Evolutionary conservation across 2,888 invertebrate genomes (phyloP), one percentile per base, ranked within the genome.

Genomic region (Chaitophorus viminalis): DNA sequence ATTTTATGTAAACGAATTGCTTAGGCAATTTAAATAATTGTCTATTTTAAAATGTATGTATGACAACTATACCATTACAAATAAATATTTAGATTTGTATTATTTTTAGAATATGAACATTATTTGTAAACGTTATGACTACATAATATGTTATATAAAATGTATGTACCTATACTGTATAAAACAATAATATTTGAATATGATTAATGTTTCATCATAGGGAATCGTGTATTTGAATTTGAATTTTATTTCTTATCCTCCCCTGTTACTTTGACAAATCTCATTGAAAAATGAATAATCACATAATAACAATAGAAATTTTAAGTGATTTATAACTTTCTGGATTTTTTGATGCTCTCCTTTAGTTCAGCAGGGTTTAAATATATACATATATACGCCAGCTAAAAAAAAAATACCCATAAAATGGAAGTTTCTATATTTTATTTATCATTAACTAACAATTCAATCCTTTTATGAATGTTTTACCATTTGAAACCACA

Each of bases 261-360:
- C 17, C 14, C 3, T 68, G 6, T n/a, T 11, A 9, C 11, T 68
- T n/a, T 9, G 17, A 70, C 29, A 0, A n/a, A 4, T 8, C 29
- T 11, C 3, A 11, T 68, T 11, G 1, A 68, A 60, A 25, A 60
- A 25, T 9, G n/a, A 68, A 68, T 25, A 29, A 68, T 68, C n/a
- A n/a, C 1, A 8, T 9, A n/a, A n/a, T 68, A 29, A 0, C 25
- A 68, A 25, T 68, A 8, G 14, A 68, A 4, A n/a, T 29, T 25
- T 68, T n/a, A 3, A 68, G 11, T 11, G 5, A 29, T 68, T 6
- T 60, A 5, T 78, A 31, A 60, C 33, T 78, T 78, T 60, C 33
- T n/a, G n/a, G n/a, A 78, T 78, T 78, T 78, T 60, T 78, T 54
- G 54, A 54, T 78, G 33, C 33, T 60, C 60, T 60, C 60, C 29